Evolutionary conservation across 1,140 invertebrate species (phyloP), one percentile per base, ranked within the genome.

Genomic region (Cydia pomonella): DNA sequence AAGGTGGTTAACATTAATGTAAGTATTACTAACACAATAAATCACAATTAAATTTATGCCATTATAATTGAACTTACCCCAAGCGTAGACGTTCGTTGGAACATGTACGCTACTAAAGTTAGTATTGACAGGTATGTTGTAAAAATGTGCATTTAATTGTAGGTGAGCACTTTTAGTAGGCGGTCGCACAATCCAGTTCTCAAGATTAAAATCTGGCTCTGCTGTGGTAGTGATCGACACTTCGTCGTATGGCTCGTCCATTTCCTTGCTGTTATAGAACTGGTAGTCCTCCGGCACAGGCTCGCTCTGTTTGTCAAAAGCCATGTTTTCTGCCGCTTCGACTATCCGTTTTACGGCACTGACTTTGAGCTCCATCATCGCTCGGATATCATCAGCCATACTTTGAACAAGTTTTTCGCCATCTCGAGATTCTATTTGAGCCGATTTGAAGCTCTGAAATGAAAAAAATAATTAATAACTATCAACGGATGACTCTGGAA

Each of bases 61-160:
- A 21, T 23, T 80, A 47, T 10, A 79, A 69, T 66, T 78, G 76
- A 80, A 86, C 94, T 94, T 94, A 98, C 97, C 96, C 94, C 96
- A 95, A 82, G 98, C 97, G 87, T 97, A 99, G 53, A 99, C 98
- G 91, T 99, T 99, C 27, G 97, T 98, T 1, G 98, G 98, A 6
- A 99, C 97, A 89, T 99, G 98, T 5, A 99, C 97, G 44, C 97
- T 97, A 81, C 97, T 98, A 86, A 96, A 94, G 84, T 95, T 97
- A 6, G 95, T 95, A 88, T 98, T 99, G 3, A 99, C 97, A 12
- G 95, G 93, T 23, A 96, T 96, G 84, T 96, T 95, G 76, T 95
- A 96, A 83, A 99, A 99, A 84, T 97, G 96, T 21, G 94, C 88
- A 89, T 97, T 96, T 66, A 94, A 93, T 59, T 94, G 95, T 25